A percentile compares a stretch with the other conserved stretches of the same genome.
Conservation (phyloP, 2,113 vertebrate genomes). For the Thunnus maccoyii region DNA sequence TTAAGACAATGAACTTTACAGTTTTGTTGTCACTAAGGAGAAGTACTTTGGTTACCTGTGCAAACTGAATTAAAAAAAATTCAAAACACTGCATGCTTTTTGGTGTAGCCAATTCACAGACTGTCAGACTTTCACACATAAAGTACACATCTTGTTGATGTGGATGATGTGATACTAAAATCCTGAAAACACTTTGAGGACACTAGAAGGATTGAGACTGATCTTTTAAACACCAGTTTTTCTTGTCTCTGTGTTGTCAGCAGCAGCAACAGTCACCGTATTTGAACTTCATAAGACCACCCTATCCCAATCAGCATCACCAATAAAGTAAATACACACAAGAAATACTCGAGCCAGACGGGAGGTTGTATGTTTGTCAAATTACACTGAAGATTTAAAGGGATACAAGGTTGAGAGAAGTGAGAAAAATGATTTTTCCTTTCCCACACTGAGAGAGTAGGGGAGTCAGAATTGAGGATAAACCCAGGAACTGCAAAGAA, state of each 20-base stretch:
- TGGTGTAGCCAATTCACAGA: not conserved
- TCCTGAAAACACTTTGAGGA: slow-evolving; percentile 27
- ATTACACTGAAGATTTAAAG: slow-evolving; percentile 60
- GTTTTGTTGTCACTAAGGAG: not conserved
- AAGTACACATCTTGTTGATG: slow-evolving; percentile 19
- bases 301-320: slow-evolving; percentile 48
- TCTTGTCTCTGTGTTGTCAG: slow-evolving; percentile 24
- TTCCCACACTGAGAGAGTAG: slow-evolving; percentile 39
- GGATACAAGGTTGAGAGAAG: slow-evolving; percentile 56
- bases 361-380: slow-evolving; percentile 55
- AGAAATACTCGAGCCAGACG: slow-evolving; percentile 43
- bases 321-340: slow-evolving; percentile 63
- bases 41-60: not conserved
- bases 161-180: slow-evolving; percentile 29
- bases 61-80: not conserved
- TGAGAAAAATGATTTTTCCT: slow-evolving; percentile 60
- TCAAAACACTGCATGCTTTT: not conserved
- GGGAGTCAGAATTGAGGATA: slow-evolving; percentile 65
- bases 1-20: not conserved
- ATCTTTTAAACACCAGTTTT: slow-evolving; percentile 22
- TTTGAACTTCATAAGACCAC: slow-evolving; percentile 47
- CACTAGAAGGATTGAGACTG: slow-evolving; percentile 10
- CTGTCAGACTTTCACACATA: not conserved
- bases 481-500: slow-evolving; percentile 63
- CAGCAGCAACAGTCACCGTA: not conserved